These are phyloP conservation scores for Megastigmus dorsalis DNA, from an alignment of 2,888 invertebrate species.

Conservation along the genomic window DNA sequence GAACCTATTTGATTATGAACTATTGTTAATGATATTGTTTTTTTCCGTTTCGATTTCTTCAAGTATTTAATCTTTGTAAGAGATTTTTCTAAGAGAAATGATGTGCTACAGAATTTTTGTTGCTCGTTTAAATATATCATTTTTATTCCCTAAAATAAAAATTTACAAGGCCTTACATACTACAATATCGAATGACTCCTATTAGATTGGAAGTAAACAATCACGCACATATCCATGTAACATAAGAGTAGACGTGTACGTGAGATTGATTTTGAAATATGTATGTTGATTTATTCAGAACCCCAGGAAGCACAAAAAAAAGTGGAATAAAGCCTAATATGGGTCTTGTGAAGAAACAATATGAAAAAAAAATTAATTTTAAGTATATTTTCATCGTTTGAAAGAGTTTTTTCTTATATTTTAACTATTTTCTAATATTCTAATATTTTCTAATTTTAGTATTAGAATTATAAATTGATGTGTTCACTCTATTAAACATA, in stretches of 20 bases:
- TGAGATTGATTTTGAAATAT: neutral
- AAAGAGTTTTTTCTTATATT: too few relatives aligned
- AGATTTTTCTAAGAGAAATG: neutral
- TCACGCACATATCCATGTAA: conserved; percentile 53
- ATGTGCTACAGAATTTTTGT: neutral
- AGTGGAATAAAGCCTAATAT: neutral
- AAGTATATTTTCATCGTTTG: too few relatives aligned
- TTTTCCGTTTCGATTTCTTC: conserved; percentile 10
- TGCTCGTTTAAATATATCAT: neutral
- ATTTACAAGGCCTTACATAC: conserved; percentile 41
- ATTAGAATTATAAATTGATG: too few relatives aligned
- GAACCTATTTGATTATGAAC: neutral
- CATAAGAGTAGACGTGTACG: conserved; percentile 13
- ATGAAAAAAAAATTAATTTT: too few relatives aligned
- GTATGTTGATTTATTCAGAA: neutral
- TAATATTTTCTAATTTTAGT: neutral
- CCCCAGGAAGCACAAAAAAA: neutral
- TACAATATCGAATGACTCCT: conserved; percentile 22
- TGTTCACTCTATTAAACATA: too few relatives aligned
- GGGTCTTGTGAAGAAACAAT: conserved; percentile 34
- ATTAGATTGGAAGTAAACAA: conserved; percentile 35
- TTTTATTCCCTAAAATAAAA: neutral
- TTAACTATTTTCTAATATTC: too few relatives aligned
- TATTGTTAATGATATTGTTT: conserved; percentile 13
- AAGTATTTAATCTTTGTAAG: neutral